These are phyloP conservation scores for Characodon lateralis DNA, from an alignment of 2,797 vertebrate genomes.

Conservation along the genomic window DNA sequence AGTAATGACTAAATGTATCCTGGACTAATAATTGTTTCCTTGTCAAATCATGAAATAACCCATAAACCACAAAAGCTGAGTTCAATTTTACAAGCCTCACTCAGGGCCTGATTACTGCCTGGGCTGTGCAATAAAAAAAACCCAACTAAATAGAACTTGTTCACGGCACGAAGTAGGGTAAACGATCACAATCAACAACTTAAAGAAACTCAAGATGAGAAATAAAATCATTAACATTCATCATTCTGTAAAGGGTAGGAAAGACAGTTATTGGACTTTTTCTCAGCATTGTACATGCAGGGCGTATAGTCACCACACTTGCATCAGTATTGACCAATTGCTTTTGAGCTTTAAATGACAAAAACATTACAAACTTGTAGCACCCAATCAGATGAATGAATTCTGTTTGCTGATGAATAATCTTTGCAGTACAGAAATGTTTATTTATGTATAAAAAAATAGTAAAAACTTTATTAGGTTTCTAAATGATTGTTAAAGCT, in stretches of 20 bases:
- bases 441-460: background rate
- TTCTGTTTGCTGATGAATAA: background rate
- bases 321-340: too few species aligned
- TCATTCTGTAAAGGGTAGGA: too few species aligned
- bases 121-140: background rate
- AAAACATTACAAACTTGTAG: background rate
- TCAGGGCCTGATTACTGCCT: background rate
- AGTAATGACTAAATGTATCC: background rate
- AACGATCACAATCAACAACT: background rate
- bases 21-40: background rate
- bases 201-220: background rate
- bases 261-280: background rate
- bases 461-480: background rate
- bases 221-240: too few species aligned
- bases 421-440: background rate
- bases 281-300: background rate
- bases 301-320: background rate
- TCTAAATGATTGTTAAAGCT: background rate
- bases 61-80: background rate
- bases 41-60: background rate
- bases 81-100: background rate
- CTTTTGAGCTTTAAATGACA: background rate
- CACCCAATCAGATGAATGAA: background rate
- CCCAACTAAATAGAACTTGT: background rate
- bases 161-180: background rate